These are phyloP conservation scores for Mallotus villosus DNA, from an alignment of 2,797 vertebrate genomes.

Conservation along the genomic window DNA sequence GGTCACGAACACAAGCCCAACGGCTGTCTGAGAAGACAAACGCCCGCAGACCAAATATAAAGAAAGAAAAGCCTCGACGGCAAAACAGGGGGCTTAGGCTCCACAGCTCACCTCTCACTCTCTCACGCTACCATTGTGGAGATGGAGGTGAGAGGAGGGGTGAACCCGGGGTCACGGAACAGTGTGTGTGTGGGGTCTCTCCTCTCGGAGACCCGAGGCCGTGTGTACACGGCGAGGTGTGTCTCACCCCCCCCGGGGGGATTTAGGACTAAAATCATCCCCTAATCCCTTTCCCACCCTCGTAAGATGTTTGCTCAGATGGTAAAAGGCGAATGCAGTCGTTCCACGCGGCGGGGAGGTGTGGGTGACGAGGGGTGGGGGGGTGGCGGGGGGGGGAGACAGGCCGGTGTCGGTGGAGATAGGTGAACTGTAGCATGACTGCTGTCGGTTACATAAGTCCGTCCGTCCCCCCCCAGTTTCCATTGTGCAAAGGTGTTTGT, in stretches of 20 bases:
- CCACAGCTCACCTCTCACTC: too few species aligned
- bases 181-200: neutral
- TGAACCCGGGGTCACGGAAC: neutral
- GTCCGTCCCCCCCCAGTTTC: slow-evolving; percentile 31
- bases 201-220: neutral
- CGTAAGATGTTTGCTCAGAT: slow-evolving; percentile 18
- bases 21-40: too few species aligned
- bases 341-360: neutral
- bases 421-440: slow-evolving; percentile 31
- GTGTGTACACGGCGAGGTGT: slow-evolving; percentile 3
- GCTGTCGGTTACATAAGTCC: slow-evolving; percentile 57
- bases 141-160: neutral
- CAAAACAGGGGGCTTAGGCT: too few species aligned
- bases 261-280: slow-evolving; percentile 18
- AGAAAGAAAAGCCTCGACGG: too few species aligned
- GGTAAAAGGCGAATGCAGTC: slow-evolving; percentile 16
- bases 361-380: neutral
- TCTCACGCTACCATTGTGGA: neutral
- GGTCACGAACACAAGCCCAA: too few species aligned
- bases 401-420: neutral
- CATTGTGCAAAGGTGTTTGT: slow-evolving; percentile 71
- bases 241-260: slow-evolving; percentile 4
- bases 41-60: too few species aligned
- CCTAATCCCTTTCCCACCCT: slow-evolving; percentile 23
- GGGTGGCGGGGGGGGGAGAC: neutral